phyloP scores from a whole-genome alignment of 2,888 invertebrate genomes.

The Mythimna ferrago region DNA sequence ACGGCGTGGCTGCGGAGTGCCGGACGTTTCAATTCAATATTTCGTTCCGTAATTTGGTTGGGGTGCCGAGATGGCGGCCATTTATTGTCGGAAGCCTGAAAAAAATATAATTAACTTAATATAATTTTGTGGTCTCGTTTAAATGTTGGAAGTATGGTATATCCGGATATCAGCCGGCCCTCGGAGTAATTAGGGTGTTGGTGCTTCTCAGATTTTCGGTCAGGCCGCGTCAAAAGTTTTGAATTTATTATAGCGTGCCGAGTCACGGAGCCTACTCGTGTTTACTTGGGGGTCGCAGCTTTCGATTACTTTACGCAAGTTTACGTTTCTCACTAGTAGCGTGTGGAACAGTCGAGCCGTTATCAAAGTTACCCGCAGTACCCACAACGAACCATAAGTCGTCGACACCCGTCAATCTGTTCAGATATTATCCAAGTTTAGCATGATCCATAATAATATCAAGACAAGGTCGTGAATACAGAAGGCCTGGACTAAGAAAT shows the following conservation, averaged over 20 bases:
- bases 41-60: conserved; percentile 56
- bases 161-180: conserved; percentile 41
- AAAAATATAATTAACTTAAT: conserved; percentile 56
- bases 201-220: conserved; percentile 46
- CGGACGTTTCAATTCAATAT: conserved; percentile 64
- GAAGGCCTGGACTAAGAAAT: neutral
- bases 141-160: conserved; percentile 48
- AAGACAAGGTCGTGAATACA: conserved; percentile 8
- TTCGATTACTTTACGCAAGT: conserved; percentile 36
- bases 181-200: conserved; percentile 56
- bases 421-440: conserved; percentile 13
- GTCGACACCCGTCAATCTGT: conserved; percentile 38
- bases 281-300: conserved; percentile 40
- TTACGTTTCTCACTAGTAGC: conserved; percentile 22
- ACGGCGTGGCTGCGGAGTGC: conserved; percentile 11
- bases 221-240: conserved; percentile 53
- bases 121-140: conserved; percentile 50
- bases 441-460: conserved; percentile 23
- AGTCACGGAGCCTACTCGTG: conserved; percentile 43
- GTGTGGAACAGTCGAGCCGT: conserved; percentile 6
- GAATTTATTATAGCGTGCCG: conserved; percentile 57
- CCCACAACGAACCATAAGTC: conserved; percentile 9
- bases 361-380: conserved; percentile 6
- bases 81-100: conserved; percentile 53
- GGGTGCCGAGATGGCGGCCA: conserved; percentile 45